Base-by-base conservation (phyloP, 2,888 invertebrate genomes). In the Brenthis ino region DNA sequence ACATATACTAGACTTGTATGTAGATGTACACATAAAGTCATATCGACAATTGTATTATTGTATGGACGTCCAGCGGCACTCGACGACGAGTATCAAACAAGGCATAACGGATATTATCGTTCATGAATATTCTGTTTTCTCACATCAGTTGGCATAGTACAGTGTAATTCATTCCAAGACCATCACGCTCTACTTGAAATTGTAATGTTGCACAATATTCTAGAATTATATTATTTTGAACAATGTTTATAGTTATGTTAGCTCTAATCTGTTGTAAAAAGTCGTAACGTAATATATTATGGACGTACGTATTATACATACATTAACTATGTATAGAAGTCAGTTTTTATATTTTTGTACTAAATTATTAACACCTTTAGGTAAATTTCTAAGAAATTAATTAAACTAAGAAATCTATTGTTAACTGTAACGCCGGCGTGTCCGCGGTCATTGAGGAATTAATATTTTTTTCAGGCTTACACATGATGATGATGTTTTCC, bases 51-150 rank as follows among this genome's bases (percentile, higher is more conserved):
- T 28, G 37, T 57, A 16, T 57, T 16, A 57, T 57, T 57, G 60
- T 50, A 33, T 16, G 48, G 28, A 50, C 60, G 50, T 60, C n/a
- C 12, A 60, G 28, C 12, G 24, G 2, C 24, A 13, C 50, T 60
- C 55, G 43, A 57, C 33, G 37, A 60, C 61, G 61, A 24, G 60
- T 60, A 50, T 58, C 57, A 67, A 71, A 69, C 65, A 56, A 65
- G 65, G 67, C 68, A 68, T 72, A 53, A 68, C 67, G 53, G 64
- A 50, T 71, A 67, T 63, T 69, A 65, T 69, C 64, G 64, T 65
- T 72, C 69, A 73, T 71, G 64, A 71, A 68, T 73, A 68, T 69
- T 69, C 67, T 58, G 67, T 68, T 63, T 71, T 67, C 65, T 67
- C 58, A 73, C 69, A 67, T 65, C 73, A 71, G 50, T 69, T 60